Conservation (phyloP, 2,797 vertebrate species). For the Dallia pectoralis region DNA sequence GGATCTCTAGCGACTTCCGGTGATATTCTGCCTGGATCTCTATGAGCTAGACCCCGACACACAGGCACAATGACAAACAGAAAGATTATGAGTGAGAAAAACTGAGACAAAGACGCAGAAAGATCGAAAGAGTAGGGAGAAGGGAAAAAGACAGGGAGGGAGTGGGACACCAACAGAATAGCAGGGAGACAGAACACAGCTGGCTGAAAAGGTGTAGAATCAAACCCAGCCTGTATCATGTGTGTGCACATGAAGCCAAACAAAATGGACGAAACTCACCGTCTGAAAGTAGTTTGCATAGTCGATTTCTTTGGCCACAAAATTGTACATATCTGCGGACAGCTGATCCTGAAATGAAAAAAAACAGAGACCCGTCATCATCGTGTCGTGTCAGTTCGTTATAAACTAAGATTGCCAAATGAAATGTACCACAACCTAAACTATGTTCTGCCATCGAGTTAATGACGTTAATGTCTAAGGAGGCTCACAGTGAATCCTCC, state of each 20-base stretch:
- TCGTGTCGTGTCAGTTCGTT: too few species aligned
- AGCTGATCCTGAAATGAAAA: conserved; percentile 86
- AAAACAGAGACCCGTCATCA: conserved; percentile 3
- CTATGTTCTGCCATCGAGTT: too few species aligned
- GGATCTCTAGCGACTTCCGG: conserved; percentile 88
- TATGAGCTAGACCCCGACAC: conserved; percentile 80
- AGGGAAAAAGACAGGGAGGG: not conserved
- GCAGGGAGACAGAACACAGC: not conserved
- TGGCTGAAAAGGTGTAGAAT: not conserved
- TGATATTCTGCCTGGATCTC: conserved; percentile 96
- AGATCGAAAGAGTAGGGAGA: not conserved
- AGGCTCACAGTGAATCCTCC: too few species aligned
- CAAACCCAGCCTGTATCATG: not conserved
- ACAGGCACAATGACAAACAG: not conserved
- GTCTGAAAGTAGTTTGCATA: conserved; percentile 99
- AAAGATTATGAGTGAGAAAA: not conserved
- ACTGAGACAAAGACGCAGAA: not conserved
- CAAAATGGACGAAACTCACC: conserved; percentile 76
- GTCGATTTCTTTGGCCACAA: conserved; percentile 99
- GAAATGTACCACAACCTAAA: too few species aligned
- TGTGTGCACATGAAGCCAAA: not conserved
- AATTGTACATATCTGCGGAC: conserved; percentile 98
- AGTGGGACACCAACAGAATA: not conserved
- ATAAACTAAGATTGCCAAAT: too few species aligned
- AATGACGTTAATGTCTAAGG: too few species aligned